Evolutionary conservation across 2,888 invertebrate species (phyloP).

Genomic region (Girardia tigrina): DNA sequence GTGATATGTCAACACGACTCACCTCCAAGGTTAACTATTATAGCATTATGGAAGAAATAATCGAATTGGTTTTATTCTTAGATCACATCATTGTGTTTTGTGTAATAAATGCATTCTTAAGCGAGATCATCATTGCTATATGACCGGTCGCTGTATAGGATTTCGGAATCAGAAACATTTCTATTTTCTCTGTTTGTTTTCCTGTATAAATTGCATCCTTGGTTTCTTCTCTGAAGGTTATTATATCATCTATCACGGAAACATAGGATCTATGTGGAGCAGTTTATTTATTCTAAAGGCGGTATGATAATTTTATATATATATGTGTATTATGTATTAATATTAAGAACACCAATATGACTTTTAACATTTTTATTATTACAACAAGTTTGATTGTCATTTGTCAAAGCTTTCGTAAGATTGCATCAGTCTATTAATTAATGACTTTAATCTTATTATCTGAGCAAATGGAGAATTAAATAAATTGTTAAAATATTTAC

Average conservation of each 20-base stretch:
- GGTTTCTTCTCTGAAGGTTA: conserved; percentile 34
- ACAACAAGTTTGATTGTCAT: no score
- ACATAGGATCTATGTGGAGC: neutral
- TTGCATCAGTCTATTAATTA: no score
- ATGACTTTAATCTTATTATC: no score
- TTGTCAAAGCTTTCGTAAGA: no score
- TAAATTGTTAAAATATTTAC: no score
- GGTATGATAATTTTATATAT: neutral
- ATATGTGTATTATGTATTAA: neutral
- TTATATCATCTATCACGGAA: conserved; percentile 24
- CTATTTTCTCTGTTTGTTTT: conserved; percentile 40
- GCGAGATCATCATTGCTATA: conserved; percentile 44
- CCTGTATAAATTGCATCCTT: conserved; percentile 38
- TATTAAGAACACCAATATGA: no score
- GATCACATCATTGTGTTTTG: conserved; percentile 41
- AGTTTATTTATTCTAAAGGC: neutral
- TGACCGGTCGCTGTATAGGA: conserved; percentile 41
- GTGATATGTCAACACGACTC: conserved; percentile 39
- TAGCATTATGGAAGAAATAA: neutral
- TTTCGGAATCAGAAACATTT: conserved; percentile 43
- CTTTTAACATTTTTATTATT: no score
- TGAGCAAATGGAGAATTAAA: no score
- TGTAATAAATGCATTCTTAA: conserved; percentile 43
- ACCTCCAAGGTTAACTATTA: conserved; percentile 39
- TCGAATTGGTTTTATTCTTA: neutral